phyloP scores from a whole-genome alignment of 2,888 invertebrate species.

The Lomographa bimaculata region DNA sequence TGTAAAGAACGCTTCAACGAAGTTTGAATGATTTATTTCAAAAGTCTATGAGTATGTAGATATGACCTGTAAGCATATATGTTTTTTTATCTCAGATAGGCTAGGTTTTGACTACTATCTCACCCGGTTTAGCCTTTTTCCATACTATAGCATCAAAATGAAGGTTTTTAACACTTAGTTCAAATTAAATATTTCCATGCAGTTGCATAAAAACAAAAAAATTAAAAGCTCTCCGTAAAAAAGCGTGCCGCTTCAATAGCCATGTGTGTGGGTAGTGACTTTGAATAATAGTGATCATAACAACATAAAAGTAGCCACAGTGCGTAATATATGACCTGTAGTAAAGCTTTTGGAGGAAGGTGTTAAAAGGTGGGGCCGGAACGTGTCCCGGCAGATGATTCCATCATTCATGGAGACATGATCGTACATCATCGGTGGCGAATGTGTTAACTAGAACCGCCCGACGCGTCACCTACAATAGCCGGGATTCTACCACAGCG shows the following conservation, averaged over 20 bases:
- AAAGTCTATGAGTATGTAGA: too few relatives aligned
- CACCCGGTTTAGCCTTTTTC: too few relatives aligned
- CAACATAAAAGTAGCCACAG: slow-evolving; percentile 77
- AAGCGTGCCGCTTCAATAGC: slow-evolving; percentile 44
- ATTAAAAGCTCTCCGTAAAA: slow-evolving; percentile 40
- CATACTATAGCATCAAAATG: too few relatives aligned
- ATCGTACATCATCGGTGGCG: slow-evolving; percentile 78
- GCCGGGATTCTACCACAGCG: slow-evolving; percentile 47
- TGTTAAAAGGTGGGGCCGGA: slow-evolving; percentile 76
- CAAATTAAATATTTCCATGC: too few relatives aligned
- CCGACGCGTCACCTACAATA: slow-evolving; percentile 55
- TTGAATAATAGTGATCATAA: slow-evolving; percentile 80
- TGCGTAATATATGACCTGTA: slow-evolving; percentile 75
- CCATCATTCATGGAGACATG: slow-evolving; percentile 80
- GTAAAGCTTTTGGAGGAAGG: slow-evolving; percentile 80
- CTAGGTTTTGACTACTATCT: too few relatives aligned
- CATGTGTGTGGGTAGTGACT: slow-evolving; percentile 71
- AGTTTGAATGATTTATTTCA: too few relatives aligned
- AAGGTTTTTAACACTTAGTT: too few relatives aligned
- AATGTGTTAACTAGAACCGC: slow-evolving; percentile 71
- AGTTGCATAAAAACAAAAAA: slow-evolving; percentile 44
- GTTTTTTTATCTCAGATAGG: too few relatives aligned
- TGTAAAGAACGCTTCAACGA: too few relatives aligned
- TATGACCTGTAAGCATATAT: too few relatives aligned
- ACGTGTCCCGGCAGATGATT: slow-evolving; percentile 79